These are phyloP conservation scores for Astreopora myriophthalma DNA, from an alignment of 64 coral and sea anemone genomes.

Conservation along the genomic window DNA sequence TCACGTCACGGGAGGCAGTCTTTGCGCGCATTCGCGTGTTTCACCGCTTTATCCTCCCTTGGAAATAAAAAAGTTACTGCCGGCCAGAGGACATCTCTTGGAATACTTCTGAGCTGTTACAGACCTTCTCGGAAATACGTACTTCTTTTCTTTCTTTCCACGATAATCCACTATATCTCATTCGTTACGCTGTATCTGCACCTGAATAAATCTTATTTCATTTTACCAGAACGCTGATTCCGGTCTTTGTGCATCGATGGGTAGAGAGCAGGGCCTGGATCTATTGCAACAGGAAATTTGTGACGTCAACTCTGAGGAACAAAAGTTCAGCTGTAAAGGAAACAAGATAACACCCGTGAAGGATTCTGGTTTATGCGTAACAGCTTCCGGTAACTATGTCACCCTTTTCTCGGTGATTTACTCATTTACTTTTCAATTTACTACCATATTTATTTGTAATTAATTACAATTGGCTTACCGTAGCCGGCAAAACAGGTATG, in stretches of 20 bases:
- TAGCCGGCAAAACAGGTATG: constrained; percentile 8
- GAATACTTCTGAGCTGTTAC: too few relatives aligned
- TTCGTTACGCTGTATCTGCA: not conserved
- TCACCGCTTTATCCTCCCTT: too few relatives aligned
- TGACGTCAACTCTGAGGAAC: constrained; percentile 27
- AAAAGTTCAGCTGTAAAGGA: constrained; percentile 63
- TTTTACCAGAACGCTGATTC: constrained; percentile 55
- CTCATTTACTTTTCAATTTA: not conserved
- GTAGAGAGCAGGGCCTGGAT: not conserved
- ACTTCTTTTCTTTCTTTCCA: too few relatives aligned
- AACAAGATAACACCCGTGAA: constrained; percentile 30
- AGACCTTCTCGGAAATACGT: too few relatives aligned
- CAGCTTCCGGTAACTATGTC: constrained; percentile 63
- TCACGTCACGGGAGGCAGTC: too few relatives aligned
- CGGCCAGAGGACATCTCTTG: too few relatives aligned
- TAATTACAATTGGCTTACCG: too few relatives aligned
- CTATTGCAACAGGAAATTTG: constrained; percentile 38
- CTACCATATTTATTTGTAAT: not conserved
- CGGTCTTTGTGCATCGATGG: constrained; percentile 48
- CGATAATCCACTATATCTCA: too few relatives aligned
- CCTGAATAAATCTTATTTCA: not conserved
- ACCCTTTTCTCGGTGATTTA: not conserved
- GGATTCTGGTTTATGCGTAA: constrained; percentile 61
- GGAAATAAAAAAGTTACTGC: too few relatives aligned
- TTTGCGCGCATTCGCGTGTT: too few relatives aligned